Base-by-base conservation (phyloP, 2,888 invertebrate genomes). In the Sarcophaga carnaria region DNA sequence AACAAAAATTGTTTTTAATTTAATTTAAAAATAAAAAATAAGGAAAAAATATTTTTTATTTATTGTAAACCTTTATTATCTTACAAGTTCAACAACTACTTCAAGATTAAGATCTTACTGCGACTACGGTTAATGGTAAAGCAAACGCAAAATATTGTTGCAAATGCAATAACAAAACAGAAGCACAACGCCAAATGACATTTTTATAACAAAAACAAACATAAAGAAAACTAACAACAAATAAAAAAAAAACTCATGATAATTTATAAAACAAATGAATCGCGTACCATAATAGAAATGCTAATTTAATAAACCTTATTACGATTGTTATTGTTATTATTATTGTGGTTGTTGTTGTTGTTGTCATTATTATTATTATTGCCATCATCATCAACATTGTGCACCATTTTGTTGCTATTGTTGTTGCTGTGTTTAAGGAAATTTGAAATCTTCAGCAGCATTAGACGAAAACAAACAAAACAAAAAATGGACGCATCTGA, bases 71-170 rank as follows among this genome's bases (percentile, higher is more conserved):
- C 37, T 37, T 37, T 81, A 84, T 81, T 83, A 87, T 84, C 75
- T 74, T 49, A 83, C 84, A 87, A 87, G 87, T 84, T 87, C 87
- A 87, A 87, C 74, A 77, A 80, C 64, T 64, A 86, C 80, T 71
- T 74, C 67, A 66, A 69, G 45, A 79, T 79, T 62, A 49, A 66
- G 82, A 86, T 80, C 54, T 14, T 84, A 84, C 70, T 81, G 1
- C 5, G 54, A 17, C 17, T 81, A 87, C 74, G 81, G 69, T 5
- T 59, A 86, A 80, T 70, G 63, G 72, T 45, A 67, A 80, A 37
- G 6, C 37, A 37, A 37, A 37, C 2, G 10, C 37, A 37, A 37
- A 37, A 37, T 6, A 37, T 37, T 6, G 5, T 37, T 37, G 37
- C 37, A 37, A 37, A 27, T 27, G 4, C 37, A 37, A 6, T 1